Evolutionary conservation across 2,797 vertebrate species (phyloP).

Genomic region (Pseudotriccus pelzelni): DNA sequence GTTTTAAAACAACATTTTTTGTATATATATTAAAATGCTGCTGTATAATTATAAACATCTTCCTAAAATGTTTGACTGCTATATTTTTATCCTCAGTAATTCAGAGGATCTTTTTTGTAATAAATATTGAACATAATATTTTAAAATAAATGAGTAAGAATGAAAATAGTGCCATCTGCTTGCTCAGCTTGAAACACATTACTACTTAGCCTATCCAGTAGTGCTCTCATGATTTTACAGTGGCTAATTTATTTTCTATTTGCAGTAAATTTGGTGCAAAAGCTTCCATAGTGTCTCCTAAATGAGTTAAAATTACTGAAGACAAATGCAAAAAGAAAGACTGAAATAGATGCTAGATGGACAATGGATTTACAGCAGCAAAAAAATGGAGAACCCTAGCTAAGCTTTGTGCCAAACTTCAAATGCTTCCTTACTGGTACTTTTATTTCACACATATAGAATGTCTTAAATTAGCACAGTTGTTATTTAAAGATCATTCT

Average conservation of each 20-base stretch:
- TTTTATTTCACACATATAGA: neutral
- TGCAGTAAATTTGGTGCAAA: neutral
- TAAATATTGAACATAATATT: neutral
- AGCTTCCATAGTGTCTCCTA: neutral
- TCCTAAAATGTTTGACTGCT: neutral
- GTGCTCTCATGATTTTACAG: neutral
- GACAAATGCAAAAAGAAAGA: neutral
- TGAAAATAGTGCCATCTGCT: constrained; percentile 35
- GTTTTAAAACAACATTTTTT: neutral
- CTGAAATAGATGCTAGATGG: neutral
- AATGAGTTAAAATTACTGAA: neutral
- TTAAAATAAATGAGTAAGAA: neutral
- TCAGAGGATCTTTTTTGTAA: neutral
- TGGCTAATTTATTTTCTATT: neutral
- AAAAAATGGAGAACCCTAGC: neutral
- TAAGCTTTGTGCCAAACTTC: neutral
- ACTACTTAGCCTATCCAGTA: neutral
- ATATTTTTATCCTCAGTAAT: neutral
- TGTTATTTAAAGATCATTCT: neutral
- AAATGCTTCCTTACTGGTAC: neutral
- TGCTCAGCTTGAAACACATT: neutral
- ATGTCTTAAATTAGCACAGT: neutral
- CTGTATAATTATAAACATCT: neutral
- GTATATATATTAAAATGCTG: neutral
- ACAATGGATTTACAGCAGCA: neutral